Conservation (phyloP, 1,140 invertebrate genomes). For the Mercenaria mercenaria region DNA sequence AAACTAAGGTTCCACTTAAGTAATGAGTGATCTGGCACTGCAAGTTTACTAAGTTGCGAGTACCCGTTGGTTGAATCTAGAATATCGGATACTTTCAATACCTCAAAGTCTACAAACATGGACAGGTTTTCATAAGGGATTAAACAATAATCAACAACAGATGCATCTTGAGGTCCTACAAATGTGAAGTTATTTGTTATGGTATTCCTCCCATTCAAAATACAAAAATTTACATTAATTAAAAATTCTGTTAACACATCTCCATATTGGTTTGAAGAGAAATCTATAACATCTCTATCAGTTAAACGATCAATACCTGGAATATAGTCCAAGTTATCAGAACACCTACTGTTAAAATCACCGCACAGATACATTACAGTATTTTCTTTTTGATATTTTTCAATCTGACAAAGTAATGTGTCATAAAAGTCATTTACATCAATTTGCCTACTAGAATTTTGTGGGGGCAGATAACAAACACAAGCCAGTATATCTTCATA, state of each 20-base stretch:
- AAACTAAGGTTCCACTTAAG: too few relatives aligned
- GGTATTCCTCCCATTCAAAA: conserved; percentile 40
- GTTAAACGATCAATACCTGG: conserved; percentile 38
- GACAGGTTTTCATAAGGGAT: conserved; percentile 17
- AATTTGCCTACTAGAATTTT: conserved; percentile 6
- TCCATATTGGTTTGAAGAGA: conserved; percentile 19
- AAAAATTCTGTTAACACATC: conserved; percentile 36
- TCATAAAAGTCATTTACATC: conserved; percentile 14
- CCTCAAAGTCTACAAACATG: conserved; percentile 5
- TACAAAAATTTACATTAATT: conserved; percentile 29
- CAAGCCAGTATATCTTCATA: not conserved
- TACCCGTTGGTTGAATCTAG: not conserved
- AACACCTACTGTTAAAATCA: conserved; percentile 40
- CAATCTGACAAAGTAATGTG: not conserved
- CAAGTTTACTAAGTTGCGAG: not conserved
- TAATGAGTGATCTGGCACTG: conserved; percentile 28
- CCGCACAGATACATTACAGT: not conserved
- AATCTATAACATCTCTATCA: conserved; percentile 28
- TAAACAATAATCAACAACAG: conserved; percentile 57
- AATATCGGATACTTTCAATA: not conserved
- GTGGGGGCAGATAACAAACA: conserved; percentile 24
- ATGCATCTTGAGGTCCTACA: conserved; percentile 28
- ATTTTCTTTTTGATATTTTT: conserved; percentile 21
- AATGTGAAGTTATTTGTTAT: conserved; percentile 50
- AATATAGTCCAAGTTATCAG: conserved; percentile 29